Percentiles rank a stretch among this genome's conserved stretches.
These are phyloP conservation scores for Danio albolineatus DNA, from an alignment of 2,797 vertebrate species.

Conservation along the genomic window DNA sequence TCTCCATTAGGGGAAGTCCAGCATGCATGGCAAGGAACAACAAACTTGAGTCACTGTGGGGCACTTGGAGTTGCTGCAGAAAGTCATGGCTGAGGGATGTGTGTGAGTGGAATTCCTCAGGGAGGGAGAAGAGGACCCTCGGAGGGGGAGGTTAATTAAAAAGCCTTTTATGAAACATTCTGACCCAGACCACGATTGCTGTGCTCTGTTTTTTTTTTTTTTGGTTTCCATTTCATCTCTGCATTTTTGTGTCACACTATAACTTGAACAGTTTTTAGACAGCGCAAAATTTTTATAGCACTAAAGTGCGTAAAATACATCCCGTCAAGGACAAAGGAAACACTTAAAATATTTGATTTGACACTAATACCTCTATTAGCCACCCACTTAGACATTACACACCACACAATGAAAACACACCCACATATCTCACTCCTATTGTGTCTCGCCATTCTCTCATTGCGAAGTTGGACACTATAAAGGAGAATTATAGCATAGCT, in stretches of 20 bases:
- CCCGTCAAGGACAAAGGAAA: not conserved
- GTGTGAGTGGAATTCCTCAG: constrained; percentile 60
- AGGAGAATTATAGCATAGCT: constrained; percentile 32
- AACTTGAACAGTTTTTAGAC: not conserved
- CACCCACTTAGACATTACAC: constrained; percentile 40
- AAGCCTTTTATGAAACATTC: constrained; percentile 62
- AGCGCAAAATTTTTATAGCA: not conserved
- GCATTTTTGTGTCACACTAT: not conserved
- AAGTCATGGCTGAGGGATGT: constrained; percentile 49
- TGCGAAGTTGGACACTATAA: constrained; percentile 21
- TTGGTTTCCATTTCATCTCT: constrained; percentile 12
- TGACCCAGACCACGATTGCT: constrained; percentile 39
- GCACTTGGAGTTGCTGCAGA: constrained; percentile 55
- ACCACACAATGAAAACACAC: constrained; percentile 46
- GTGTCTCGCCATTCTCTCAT: constrained; percentile 5
- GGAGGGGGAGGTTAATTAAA: constrained; percentile 74
- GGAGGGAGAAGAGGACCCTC: constrained; percentile 52
- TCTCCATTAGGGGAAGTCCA: constrained; percentile 29
- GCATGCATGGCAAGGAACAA: constrained; percentile 61
- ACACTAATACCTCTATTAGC: constrained; percentile 30
- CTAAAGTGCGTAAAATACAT: not conserved
- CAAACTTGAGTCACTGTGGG: constrained; percentile 41
- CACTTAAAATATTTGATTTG: constrained; percentile 31
- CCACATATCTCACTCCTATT: constrained; percentile 24
- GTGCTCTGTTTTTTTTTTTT: not conserved